These are phyloP conservation scores for Periophthalmus modestus DNA, from an alignment of 2,113 vertebrate species.

Conservation along the genomic window DNA sequence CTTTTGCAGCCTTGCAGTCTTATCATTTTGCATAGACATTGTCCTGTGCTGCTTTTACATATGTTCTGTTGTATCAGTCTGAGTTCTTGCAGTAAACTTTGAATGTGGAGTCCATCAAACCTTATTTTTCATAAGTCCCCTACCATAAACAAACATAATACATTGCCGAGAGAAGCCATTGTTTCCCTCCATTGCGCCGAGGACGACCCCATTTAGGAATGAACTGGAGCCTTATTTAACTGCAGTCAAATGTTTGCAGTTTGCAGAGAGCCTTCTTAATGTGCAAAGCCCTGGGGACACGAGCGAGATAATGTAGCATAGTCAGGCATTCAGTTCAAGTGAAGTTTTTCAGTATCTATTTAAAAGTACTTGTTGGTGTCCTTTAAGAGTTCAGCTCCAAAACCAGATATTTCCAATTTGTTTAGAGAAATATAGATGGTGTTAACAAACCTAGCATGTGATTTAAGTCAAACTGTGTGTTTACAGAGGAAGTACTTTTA, in stretches of 20 bases:
- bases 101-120: conserved; percentile 7
- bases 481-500: too few species aligned
- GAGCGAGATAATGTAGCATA: conserved; percentile 26
- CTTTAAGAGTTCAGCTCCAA: neutral
- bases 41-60: neutral
- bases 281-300: conserved; percentile 37
- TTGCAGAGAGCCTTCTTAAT: conserved; percentile 35
- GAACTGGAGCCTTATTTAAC: conserved; percentile 38
- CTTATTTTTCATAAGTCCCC: conserved; percentile 15
- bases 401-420: neutral
- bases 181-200: conserved; percentile 17
- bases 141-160: conserved; percentile 24
- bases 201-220: conserved; percentile 40
- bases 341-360: conserved; percentile 36
- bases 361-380: conserved; percentile 7
- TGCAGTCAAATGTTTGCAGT: conserved; percentile 17
- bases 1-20: neutral
- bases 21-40: too few species aligned
- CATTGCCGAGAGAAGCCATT: conserved; percentile 17
- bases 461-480: too few species aligned
- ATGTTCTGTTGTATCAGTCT: neutral
- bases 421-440: neutral
- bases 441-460: too few species aligned
- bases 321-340: conserved; percentile 20
- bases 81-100: conserved; percentile 16